Base-by-base conservation (phyloP, 2,888 invertebrate species). In the Cerceris rybyensis region DNA sequence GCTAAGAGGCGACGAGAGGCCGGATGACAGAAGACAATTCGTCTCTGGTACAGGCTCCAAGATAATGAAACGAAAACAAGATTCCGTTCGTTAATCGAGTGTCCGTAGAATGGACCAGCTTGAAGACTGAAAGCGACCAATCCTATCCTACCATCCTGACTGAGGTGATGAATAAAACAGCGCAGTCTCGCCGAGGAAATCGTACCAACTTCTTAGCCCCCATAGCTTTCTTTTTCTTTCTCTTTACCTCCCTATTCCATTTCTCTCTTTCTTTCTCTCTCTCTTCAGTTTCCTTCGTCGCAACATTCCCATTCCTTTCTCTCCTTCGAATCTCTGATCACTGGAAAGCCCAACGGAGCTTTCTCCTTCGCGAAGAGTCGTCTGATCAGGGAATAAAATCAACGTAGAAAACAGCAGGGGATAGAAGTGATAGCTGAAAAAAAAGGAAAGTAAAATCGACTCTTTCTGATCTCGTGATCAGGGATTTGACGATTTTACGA, bases 101-200 rank as follows among this genome's bases (percentile, higher is more conserved):
- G 69, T 64, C 78, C 76, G 59, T 52, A 54, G 68, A 59, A 75
- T 74, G 70, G 75, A 61, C 16, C 41, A 59, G 49, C 28, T 46
- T 70, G 61, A 13, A 46, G 59, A 70, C 70, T 69, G 78, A 81
- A 81, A 75, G 78, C 76, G 70, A 68, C 71, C 83, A 81, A 76
- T 63, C 77, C 75, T 80, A 76, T 77, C 58, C 76, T 57, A 78
- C 60, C 74, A 69, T 58, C 60, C 78, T 65, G 74, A 82, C 85
- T 80, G 70, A 70, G 61, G 39, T 70, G 73, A 86, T 86, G 88
- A 88, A 88, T 88, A 87, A 88, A 88, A 86, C 87, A 87, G 65
- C 72, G 81, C 77, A 69, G 78, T 77, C 80, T 66, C 77, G 80
- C 78, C 76, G 74, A 79, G 68, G 80, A 86, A 86, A 83, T 84